Evolutionary conservation across 2,888 invertebrate genomes (phyloP).

Genomic region (Drosophila picticornis): DNA sequence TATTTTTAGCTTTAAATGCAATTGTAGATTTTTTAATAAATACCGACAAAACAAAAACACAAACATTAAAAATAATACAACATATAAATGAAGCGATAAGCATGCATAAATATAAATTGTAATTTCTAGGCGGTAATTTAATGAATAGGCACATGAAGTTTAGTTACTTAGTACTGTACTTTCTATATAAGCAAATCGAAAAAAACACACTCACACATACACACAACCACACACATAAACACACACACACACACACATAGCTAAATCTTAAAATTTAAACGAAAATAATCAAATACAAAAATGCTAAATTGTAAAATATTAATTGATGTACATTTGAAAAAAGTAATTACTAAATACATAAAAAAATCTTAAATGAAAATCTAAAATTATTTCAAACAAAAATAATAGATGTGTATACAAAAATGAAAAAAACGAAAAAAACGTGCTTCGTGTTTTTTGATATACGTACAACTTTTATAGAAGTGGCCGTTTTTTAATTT

Average conservation of each 20-base stretch:
- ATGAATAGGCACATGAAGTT: slow-evolving; percentile 74
- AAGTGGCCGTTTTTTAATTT: slow-evolving; percentile 59
- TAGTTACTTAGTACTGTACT: slow-evolving; percentile 81
- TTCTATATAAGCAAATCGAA: slow-evolving; percentile 62
- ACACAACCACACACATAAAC: slow-evolving; percentile 43
- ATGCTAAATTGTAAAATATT: slow-evolving; percentile 76
- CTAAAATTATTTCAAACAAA: slow-evolving; percentile 64
- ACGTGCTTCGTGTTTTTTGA: slow-evolving; percentile 72
- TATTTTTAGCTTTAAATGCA: slow-evolving; percentile 84
- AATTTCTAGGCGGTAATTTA: slow-evolving; percentile 73
- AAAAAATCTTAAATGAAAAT: slow-evolving; percentile 40
- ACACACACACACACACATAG: slow-evolving; percentile 60
- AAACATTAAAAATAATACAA: slow-evolving; percentile 10
- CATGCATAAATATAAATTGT: slow-evolving; percentile 67
- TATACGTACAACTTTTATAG: slow-evolving; percentile 63
- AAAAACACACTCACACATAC: slow-evolving; percentile 34
- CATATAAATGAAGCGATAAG: slow-evolving; percentile 36
- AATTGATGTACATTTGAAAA: slow-evolving; percentile 75
- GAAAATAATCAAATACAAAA: slow-evolving; percentile 67
- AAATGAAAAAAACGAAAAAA: slow-evolving; percentile 30
- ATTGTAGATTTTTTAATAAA: slow-evolving; percentile 81
- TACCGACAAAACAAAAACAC: slow-evolving; percentile 25
- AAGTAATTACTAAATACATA: slow-evolving; percentile 26
- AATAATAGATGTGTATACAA: slow-evolving; percentile 56
- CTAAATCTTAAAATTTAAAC: slow-evolving; percentile 72